Base-by-base conservation (phyloP, 2,888 invertebrate species). In the Scaptomyza cyrtandrae region DNA sequence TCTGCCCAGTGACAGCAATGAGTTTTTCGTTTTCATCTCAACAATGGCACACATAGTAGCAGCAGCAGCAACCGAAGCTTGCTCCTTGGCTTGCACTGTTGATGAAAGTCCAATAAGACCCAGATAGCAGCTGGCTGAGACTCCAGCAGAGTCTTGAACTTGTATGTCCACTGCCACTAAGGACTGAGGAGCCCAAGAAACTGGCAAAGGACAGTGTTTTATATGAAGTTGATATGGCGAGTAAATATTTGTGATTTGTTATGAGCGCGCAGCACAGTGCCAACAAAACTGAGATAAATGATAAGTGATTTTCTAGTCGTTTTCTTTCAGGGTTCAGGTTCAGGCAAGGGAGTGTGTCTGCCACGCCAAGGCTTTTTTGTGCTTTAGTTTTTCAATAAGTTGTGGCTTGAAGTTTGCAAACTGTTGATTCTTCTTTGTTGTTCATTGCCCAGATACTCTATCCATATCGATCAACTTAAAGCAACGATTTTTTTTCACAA, bases 181-280 rank as follows among this genome's bases (percentile, higher is more conserved):
- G 66, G 35, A 71, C 56, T 4, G 46, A 46, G 31, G 10, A 39
- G 14, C 55, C 19, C 54, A 50, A 33, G 41, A n/a, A 31, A 31
- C 60, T 49, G 44, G 45, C 50, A 50, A 37, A 27, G 24, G 64
- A 75, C 72, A 75, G 62, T 78, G 63, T 78, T 70, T 71, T 86
- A 85, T 85, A 85, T 78, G 78, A 87, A 87, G 86, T 85, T 85
- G 86, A 85, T 87, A 83, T 85, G 79, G 78, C 80, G 77, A 80
- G 87, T 85, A 85, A 85, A 85, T 85, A 85, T 85, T 85, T 85
- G 85, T 87, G 85, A 85, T 85, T 85, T 85, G 85, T 83, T 87
- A 85, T 85, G 87, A 85, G 57, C 62, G 70, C 75, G 37, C 50
- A 13, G 41, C 50, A 13, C 60, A n/a, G 45, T 49, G 65, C 60